Evolutionary conservation across 2,888 invertebrate genomes (phyloP), one percentile per base, ranked within the genome.

Genomic region (Lithophane ornitopus): DNA sequence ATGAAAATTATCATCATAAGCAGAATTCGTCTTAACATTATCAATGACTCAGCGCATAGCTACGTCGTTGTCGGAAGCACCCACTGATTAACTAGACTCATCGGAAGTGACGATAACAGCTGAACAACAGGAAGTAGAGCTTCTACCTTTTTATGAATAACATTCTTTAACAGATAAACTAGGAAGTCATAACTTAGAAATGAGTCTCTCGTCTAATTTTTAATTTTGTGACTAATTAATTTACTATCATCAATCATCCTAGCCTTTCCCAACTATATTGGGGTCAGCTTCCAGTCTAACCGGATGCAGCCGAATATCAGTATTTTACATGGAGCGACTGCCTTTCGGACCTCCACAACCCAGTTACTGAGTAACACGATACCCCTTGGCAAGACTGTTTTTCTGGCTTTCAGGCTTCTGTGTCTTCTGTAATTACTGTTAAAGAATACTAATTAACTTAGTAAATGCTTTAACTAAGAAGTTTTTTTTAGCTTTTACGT

Each of bases 51-150:
- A 86, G 14, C 2, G 2, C 22, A 39, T 28, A 56, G 49, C 61
- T 61, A 78, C 72, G 76, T 65, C 22, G 41, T 16, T 8, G 22
- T 39, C 70, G 44, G 77, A 78, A 78, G 80, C 87, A 78, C 81
- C 75, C 67, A 70, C 62, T 52, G 67, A 76, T 75, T 72, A 85
- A 44, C 49, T 26, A 70, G 28, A 28, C 28, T 67, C 71, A 66
- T 86, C 78, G 83, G 87, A 86, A 80, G 76, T 81, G 69, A 41
- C 61, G 86, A 80, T 80, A 76, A 73, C 28, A n/a, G 34, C 39
- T 44, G 11, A 79, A 72, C 46, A 78, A 79, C 81, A 85, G 78
- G 87, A 85, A 80, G 49, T 69, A 65, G 58, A 56, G n/a, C 74
- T 59, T 59, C 71, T 74, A 78, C 77, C 63, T 74, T 58, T 11